A percentile compares a stretch with the other conserved stretches of the same genome.
phyloP scores from a whole-genome alignment of 64 coral and sea anemone genomes.

The Anthopleura sola region DNA sequence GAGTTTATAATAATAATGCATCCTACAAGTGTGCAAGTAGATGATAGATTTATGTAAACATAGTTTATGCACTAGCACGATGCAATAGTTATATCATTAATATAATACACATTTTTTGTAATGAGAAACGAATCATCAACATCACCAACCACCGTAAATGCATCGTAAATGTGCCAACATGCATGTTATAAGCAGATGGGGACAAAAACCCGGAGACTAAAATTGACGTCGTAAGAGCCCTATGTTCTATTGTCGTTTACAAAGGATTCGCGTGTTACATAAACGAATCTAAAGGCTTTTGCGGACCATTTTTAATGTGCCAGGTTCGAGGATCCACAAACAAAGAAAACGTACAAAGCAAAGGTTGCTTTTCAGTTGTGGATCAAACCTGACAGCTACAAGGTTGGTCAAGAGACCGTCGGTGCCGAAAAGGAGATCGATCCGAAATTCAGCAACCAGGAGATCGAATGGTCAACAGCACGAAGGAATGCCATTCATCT shows the following conservation, averaged over 20 bases:
- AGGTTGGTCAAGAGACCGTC: constrained; percentile 57
- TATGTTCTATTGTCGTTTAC: neutral
- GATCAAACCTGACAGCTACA: constrained; percentile 64
- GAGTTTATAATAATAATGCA: too few species aligned
- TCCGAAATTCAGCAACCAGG: constrained; percentile 76
- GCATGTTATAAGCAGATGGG: too few species aligned
- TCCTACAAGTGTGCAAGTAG: too few species aligned
- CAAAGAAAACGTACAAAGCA: constrained; percentile 29
- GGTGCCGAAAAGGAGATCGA: constrained; percentile 49
- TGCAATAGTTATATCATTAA: too few species aligned
- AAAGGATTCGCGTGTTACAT: neutral
- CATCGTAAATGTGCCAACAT: too few species aligned
- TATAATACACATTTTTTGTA: too few species aligned
- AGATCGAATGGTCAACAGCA: constrained; percentile 69
- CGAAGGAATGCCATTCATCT: constrained; percentile 38
- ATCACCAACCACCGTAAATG: too few species aligned
- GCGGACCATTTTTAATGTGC: neutral
- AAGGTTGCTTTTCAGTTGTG: constrained; percentile 59
- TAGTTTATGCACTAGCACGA: too few species aligned
- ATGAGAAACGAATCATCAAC: too few species aligned
- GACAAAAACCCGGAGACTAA: neutral
- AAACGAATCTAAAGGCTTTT: neutral
- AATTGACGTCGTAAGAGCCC: neutral
- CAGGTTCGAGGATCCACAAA: constrained; percentile 40
- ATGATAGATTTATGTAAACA: too few species aligned